A percentile compares a stretch with the other conserved stretches of the same genome.
These are phyloP conservation scores for Bergia puertoricense DNA, from an alignment of 92 coral and sea anemone genomes.

Conservation along the genomic window DNA sequence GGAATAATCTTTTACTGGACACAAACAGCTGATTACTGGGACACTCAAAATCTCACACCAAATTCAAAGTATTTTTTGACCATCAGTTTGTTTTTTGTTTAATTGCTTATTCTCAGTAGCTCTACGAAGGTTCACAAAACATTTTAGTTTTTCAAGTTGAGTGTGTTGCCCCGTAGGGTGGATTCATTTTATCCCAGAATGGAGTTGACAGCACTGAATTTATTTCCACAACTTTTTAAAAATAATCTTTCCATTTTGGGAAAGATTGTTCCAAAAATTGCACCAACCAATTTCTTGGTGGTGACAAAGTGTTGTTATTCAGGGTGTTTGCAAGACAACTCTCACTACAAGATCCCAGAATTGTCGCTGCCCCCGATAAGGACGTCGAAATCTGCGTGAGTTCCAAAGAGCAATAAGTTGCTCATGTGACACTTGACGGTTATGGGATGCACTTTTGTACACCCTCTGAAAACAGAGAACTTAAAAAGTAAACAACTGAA, in stretches of 20 bases:
- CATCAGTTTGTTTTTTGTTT: no score
- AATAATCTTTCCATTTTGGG: constrained; percentile 41
- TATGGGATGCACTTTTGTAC: constrained; percentile 42
- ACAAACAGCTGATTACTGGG: no score
- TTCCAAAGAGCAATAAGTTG: not conserved
- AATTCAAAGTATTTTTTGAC: no score
- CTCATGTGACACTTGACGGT: not conserved
- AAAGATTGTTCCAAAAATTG: constrained; percentile 93
- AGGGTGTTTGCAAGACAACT: constrained; percentile 98
- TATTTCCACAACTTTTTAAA: not conserved
- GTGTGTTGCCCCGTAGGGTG: no score
- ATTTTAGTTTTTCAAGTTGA: no score
- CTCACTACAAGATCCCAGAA: constrained; percentile 95
- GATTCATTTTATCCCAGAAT: no score
- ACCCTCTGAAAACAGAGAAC: not conserved
- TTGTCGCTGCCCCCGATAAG: constrained; percentile 99
- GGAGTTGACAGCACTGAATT: no score
- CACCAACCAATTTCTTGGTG: constrained; percentile 79
- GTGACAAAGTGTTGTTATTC: constrained; percentile 82
- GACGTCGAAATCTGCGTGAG: constrained; percentile 57
- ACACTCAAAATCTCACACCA: no score
- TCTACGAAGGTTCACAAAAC: no score
- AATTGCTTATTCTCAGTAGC: no score
- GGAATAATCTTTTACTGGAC: no score
- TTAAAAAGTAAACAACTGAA: not conserved